Conservation (phyloP, 2,888 invertebrate genomes). For the Pollenia amentaria region DNA sequence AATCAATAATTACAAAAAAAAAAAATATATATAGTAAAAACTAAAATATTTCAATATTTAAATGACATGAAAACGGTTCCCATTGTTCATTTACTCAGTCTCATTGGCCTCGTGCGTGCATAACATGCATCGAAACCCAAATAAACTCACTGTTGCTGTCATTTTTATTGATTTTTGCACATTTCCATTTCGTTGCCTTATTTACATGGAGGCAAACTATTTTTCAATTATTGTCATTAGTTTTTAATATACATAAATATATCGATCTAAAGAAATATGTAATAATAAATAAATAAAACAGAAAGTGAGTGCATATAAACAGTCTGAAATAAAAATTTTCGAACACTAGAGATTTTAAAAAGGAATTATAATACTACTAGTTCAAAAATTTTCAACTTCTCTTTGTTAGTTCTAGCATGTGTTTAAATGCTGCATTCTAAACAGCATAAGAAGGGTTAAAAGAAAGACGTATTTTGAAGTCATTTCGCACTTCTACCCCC, state of each 20-base stretch:
- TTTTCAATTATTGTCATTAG: conserved; percentile 64
- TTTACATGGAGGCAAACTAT: conserved; percentile 19
- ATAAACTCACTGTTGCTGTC: conserved; percentile 53
- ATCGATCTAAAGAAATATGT: conserved; percentile 52
- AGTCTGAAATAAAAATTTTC: not conserved
- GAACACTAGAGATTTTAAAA: not conserved
- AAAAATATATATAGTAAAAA: conserved; percentile 13
- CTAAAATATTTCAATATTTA: conserved; percentile 36
- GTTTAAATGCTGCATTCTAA: no score
- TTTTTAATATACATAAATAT: conserved; percentile 27
- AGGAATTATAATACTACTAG: not conserved
- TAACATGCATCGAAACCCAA: conserved; percentile 5
- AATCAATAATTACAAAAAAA: conserved; percentile 22
- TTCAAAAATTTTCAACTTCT: no score
- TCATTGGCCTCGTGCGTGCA: not conserved
- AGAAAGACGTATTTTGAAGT: no score
- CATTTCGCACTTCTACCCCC: no score
- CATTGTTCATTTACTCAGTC: conserved; percentile 17
- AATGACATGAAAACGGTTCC: conserved; percentile 64
- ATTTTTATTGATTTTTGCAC: conserved; percentile 53
- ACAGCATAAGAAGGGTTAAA: no score
- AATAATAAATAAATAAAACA: conserved; percentile 24
- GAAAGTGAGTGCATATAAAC: not conserved
- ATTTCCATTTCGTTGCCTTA: conserved; percentile 31
- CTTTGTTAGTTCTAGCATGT: no score